These are phyloP conservation scores for Serranus cabrilla DNA, from an alignment of 2,797 vertebrate species.

Conservation along the genomic window DNA sequence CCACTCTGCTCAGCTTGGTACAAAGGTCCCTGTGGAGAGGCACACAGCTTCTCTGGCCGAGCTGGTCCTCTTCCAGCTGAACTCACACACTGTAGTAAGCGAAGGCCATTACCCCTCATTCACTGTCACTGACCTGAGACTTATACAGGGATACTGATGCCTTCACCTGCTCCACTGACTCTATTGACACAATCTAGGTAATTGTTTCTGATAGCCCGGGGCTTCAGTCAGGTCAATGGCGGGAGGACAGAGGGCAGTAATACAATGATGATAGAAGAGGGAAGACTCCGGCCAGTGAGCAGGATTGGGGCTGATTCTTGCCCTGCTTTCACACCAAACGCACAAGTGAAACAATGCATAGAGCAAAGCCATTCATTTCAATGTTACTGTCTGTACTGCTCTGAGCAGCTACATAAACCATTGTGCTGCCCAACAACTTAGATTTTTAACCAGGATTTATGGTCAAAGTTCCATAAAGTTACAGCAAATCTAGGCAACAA, in stretches of 20 bases:
- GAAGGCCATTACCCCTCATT: conserved; percentile 58
- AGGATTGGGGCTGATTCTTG: conserved; percentile 3
- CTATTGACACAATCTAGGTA: conserved; percentile 69
- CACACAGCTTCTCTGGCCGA: conserved; percentile 39
- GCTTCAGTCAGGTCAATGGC: conserved; percentile 45
- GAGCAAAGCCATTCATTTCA: not conserved
- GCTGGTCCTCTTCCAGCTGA: conserved; percentile 60
- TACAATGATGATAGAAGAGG: conserved; percentile 4
- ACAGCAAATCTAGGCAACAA: not conserved
- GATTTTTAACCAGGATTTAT: conserved; percentile 5
- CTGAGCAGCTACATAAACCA: not conserved
- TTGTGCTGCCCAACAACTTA: no score
- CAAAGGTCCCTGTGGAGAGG: conserved; percentile 50
- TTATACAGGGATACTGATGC: conserved; percentile 44
- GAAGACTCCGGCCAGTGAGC: not conserved
- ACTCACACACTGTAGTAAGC: conserved; percentile 47
- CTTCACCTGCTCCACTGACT: conserved; percentile 63
- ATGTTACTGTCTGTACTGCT: not conserved
- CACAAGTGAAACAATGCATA: not conserved
- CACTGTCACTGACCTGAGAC: conserved; percentile 59
- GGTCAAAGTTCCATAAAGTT: conserved; percentile 2
- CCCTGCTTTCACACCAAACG: conserved; percentile 9
- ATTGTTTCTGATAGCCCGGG: conserved; percentile 68
- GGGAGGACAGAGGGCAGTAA: conserved; percentile 28
- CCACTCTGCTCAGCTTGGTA: conserved; percentile 54